These are phyloP conservation scores for Madoqua kirkii DNA, from an alignment of 2,113 vertebrate genomes.

Conservation along the genomic window DNA sequence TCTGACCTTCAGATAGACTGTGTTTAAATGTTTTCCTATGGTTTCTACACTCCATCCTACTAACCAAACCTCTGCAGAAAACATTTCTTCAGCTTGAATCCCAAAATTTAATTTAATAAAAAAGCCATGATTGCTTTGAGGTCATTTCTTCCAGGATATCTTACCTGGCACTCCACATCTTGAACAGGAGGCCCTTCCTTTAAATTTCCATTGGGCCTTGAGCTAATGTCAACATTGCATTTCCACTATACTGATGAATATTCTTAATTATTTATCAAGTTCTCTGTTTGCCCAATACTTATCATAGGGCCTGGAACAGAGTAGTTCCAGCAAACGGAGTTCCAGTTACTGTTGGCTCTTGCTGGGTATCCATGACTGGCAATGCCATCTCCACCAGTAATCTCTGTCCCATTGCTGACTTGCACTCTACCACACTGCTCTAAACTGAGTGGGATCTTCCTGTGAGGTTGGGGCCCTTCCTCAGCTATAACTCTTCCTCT, in stretches of 20 bases:
- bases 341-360: background rate
- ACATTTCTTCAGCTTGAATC: background rate
- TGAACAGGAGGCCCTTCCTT: background rate
- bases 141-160: background rate
- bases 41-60: background rate
- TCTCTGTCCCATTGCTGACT: background rate
- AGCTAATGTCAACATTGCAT: background rate
- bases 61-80: background rate
- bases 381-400: background rate
- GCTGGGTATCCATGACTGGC: background rate
- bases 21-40: background rate
- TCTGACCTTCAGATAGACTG: background rate
- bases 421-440: background rate
- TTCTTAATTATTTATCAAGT: background rate
- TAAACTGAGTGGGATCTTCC: background rate
- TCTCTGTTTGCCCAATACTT: background rate
- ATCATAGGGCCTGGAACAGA: background rate
- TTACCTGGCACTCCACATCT: background rate
- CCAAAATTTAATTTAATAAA: background rate
- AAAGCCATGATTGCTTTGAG: background rate
- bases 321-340: background rate
- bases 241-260: background rate
- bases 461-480: fast-evolving
- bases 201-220: background rate
- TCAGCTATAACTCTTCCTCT: background rate